These are phyloP conservation scores for Patiria miniata DNA, from an alignment of 35 echinoderm and acorn worm genomes.

Conservation along the genomic window DNA sequence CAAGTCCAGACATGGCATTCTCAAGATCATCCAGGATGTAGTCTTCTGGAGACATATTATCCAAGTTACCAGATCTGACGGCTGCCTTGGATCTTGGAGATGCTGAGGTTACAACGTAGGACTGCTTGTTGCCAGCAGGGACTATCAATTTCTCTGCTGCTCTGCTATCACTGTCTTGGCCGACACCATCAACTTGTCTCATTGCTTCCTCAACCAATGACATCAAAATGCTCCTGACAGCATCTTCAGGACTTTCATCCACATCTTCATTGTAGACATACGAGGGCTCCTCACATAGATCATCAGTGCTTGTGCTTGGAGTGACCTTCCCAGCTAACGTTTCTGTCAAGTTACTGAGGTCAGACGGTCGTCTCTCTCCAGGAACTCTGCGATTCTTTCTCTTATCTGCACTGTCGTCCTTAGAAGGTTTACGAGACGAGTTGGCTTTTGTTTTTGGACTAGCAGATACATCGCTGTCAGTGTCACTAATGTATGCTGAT, in stretches of 20 bases:
- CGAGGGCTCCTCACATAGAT: conserved; percentile 81
- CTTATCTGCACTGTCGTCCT: conserved; percentile 40
- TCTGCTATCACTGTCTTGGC: not conserved
- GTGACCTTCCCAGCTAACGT: not conserved
- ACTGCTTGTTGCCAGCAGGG: not conserved
- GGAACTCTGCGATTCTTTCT: not conserved
- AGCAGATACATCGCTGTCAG: conserved; percentile 68
- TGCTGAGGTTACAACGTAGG: not conserved
- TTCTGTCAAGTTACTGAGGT: not conserved
- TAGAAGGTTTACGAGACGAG: conserved; percentile 7
- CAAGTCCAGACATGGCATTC: conserved; percentile 80
- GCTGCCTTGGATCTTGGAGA: not conserved
- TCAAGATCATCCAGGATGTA: conserved; percentile 86
- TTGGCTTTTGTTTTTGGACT: not conserved
- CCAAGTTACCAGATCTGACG: not conserved
- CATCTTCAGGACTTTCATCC: conserved; percentile 82
- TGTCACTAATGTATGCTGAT: conserved; percentile 74
- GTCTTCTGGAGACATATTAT: conserved; percentile 61
- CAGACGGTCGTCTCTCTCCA: not conserved
- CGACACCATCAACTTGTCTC: conserved; percentile 58
- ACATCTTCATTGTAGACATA: conserved; percentile 97
- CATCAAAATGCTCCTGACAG: conserved; percentile 69
- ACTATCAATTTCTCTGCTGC: not conserved
- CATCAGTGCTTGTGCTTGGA: conserved; percentile 61
- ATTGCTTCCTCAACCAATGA: conserved; percentile 77